Evolutionary conservation across 2,113 vertebrate species (phyloP), one percentile per base, ranked within the genome.

Genomic region (Forbesichthys papilliferus): DNA sequence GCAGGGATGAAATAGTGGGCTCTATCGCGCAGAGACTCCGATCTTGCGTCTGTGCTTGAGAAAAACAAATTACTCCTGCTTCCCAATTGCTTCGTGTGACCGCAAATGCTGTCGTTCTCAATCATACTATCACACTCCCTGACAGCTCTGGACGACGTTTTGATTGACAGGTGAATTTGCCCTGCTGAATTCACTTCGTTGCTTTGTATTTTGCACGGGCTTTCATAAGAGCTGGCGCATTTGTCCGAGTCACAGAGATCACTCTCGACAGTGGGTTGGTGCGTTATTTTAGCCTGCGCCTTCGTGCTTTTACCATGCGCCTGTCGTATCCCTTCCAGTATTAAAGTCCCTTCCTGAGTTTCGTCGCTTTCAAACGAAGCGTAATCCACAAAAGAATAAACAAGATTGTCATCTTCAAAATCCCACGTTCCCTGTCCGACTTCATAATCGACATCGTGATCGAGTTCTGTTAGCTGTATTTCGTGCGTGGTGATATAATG

Each of bases 401-500:
- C 95, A 73, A 96, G 91, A 74, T 96, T 98, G 87, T 96, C 93
- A 71, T 98, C 96, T 71, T 96, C 95, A 70, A 96, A 94, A 67
- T 96, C 96, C 96, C 96, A 94, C n/a, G 95, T 93, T 7, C 95
- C 96, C 11, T 93, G 92, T 0, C 95, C 96, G 34, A 95, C 92
- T 63, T 98, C 96, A 57, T 91, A 92, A 57, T 94, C 92, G 51
- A 94, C 94, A 61, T 97, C 96, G 88, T 97, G 96, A 73, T 98
- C 98, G 70, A 96, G 93, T 78, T 99, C 97, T 0, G 95, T 96
- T 70, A 98, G 88, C 86, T 99, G 97, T 89, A 99, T 99, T 78
- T 98, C 97, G 51, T 96, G 98, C 47, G 98, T 99, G 62, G 95
- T 97, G 85, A 99, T 99, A 57, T 96, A 98, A 90, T 98, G 96